Evolutionary conservation across 2,113 vertebrate species (phyloP).

Genomic region (Pterocles burchelli): DNA sequence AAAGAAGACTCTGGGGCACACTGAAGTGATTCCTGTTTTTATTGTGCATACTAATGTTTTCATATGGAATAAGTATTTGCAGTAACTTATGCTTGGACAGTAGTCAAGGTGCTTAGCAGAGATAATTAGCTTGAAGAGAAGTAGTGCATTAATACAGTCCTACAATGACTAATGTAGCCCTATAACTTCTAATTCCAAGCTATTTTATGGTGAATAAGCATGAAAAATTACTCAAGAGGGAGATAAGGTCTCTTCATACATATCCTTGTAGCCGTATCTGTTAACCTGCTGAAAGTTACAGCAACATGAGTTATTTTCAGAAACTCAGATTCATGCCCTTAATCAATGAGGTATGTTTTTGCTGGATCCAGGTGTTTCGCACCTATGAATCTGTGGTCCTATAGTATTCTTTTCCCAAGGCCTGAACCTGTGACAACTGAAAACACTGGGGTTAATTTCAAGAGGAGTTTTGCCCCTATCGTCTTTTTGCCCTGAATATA

Average conservation of each 20-base stretch:
- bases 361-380: neutral
- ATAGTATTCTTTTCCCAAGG: neutral
- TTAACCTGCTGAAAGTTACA: neutral
- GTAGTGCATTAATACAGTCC: neutral
- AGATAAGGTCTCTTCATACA: neutral
- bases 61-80: neutral
- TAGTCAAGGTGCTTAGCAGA: neutral
- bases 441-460: neutral
- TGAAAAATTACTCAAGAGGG: neutral
- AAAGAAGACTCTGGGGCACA: neutral
- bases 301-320: neutral
- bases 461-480: neutral
- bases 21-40: neutral
- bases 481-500: neutral
- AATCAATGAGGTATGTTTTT: neutral
- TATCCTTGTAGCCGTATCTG: neutral
- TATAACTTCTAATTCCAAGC: neutral
- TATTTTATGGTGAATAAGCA: neutral
- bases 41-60: neutral
- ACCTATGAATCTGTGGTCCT: fast-evolving
- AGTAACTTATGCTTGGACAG: neutral
- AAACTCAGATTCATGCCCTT: neutral
- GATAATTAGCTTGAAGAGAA: neutral
- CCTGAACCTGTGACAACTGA: neutral
- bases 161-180: neutral